A percentile compares a stretch with the other conserved stretches of the same genome.
Evolutionary conservation across 1,140 invertebrate genomes (phyloP).

Genomic region (Trigoniulus corallinus): DNA sequence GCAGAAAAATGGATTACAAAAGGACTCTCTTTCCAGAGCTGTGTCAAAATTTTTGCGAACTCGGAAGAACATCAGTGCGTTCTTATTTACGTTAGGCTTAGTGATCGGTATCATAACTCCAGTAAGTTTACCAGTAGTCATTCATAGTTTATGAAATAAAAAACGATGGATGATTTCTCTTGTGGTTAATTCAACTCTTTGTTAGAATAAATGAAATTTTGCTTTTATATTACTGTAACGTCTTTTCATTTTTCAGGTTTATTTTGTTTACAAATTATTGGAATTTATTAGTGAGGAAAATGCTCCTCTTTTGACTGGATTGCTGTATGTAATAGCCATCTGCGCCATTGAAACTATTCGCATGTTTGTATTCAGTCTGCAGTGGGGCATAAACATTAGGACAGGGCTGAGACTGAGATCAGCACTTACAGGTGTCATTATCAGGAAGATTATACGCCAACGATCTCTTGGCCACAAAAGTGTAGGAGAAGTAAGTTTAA

Average conservation of each 20-base stretch:
- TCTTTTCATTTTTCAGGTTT: neutral
- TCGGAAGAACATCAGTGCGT: conserved; percentile 31
- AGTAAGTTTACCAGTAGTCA: no score
- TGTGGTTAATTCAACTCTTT: no score
- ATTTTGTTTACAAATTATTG: neutral
- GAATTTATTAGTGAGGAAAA: neutral
- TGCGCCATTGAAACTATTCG: neutral
- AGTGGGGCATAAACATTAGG: conserved; percentile 30
- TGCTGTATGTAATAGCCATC: neutral
- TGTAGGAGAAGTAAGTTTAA: conserved; percentile 36
- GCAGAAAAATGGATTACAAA: conserved; percentile 19
- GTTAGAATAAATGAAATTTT: no score
- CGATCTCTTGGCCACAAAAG: conserved; percentile 36
- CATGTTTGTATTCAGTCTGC: neutral
- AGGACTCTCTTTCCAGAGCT: conserved; percentile 32
- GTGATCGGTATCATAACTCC: conserved; percentile 35
- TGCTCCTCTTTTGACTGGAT: neutral
- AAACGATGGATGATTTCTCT: no score
- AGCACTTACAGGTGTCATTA: conserved; percentile 40
- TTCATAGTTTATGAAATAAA: no score
- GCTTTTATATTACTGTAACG: neutral
- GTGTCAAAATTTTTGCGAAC: conserved; percentile 38
- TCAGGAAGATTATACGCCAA: conserved; percentile 41
- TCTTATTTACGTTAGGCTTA: conserved; percentile 34
- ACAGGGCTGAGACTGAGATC: conserved; percentile 41